phyloP scores from a whole-genome alignment of 2,797 vertebrate genomes.

The Arrhamphus sclerolepis region DNA sequence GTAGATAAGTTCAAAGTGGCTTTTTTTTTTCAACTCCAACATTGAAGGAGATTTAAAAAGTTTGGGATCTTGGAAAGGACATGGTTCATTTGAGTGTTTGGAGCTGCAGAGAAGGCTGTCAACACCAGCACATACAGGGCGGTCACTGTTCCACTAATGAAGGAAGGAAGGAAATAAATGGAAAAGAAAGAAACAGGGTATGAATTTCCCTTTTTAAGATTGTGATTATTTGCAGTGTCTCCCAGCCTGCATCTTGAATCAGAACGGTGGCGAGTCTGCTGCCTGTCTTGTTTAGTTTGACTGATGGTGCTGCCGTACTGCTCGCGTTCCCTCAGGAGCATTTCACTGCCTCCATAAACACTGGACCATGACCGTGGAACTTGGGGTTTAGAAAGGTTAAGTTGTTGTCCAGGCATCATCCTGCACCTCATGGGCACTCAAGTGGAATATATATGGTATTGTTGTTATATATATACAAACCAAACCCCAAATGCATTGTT shows the following conservation, averaged over 20 bases:
- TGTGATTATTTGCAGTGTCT: conserved; percentile 17
- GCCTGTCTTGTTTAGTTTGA: conserved; percentile 53
- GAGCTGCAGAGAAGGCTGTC: too few species aligned
- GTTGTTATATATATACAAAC: not conserved
- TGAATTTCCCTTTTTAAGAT: not conserved
- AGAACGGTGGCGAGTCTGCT: conserved; percentile 22
- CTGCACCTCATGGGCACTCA: conserved; percentile 19
- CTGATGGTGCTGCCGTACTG: conserved; percentile 51
- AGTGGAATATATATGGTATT: conserved; percentile 4
- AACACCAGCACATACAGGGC: too few species aligned
- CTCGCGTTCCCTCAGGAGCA: conserved; percentile 43
- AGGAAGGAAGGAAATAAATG: conserved; percentile 3
- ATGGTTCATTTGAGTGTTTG: too few species aligned
- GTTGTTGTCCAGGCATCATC: conserved; percentile 40
- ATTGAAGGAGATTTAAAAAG: conserved; percentile 33
- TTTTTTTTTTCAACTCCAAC: too few species aligned
- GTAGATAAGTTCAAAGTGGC: not conserved
- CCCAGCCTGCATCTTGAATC: conserved; percentile 23
- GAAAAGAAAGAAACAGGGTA: conserved; percentile 3
- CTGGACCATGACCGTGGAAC: conserved; percentile 39
- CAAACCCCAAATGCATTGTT: not conserved
- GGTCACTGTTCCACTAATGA: not conserved
- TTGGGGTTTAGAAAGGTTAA: conserved; percentile 35
- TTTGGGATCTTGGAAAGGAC: not conserved
- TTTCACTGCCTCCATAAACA: conserved; percentile 40